Evolutionary conservation across 2,797 vertebrate genomes (phyloP), one percentile per base, ranked within the genome.

Genomic region (Cynopterus sphinx): DNA sequence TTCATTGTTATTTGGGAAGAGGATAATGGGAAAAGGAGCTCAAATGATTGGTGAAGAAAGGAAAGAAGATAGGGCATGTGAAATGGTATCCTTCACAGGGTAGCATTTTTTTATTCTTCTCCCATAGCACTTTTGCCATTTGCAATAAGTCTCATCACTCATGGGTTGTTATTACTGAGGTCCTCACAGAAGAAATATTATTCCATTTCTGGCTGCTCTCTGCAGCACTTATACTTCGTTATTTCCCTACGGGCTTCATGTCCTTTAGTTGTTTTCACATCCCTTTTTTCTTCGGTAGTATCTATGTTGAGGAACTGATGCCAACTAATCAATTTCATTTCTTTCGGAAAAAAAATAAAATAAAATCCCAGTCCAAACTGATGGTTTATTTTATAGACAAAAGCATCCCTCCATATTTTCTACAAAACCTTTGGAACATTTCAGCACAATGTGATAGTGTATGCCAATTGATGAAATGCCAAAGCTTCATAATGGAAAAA

Each of bases 401-500:
- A 97, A 96, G 55, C 73, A 61, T 78, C 43, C 26, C 71, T 95
- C 51, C 33, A 68, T 94, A 87, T 93, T 97, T 87, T 94, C 78
- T 73, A 82, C 65, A 74, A 91, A 96, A 95, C 65, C 61, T 94
- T 89, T 53, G 28, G 92, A 95, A 97, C 49, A 88, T 97, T 95
- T 96, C 81, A 95, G 71, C 79, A 93, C 90, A 87, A 49, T 88
- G 81, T 82, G 59, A 94, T 92, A 83, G 67, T 61, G 65, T 92
- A 82, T 97, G 97, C 97, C 97, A 97, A 82, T 36, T 98, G 97
- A 97, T 95, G 85, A 95, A 95, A 97, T 97, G 96, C 96, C 97
- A 98, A 97, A 96, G 78, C 77, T 97, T 65, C 85, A 93, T 95
- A 97, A 97, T 96, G 96, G 91, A 96, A 98, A 97, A 97, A 92